Conservation (phyloP, 2,888 invertebrate species). For the Phengaris arion region DNA sequence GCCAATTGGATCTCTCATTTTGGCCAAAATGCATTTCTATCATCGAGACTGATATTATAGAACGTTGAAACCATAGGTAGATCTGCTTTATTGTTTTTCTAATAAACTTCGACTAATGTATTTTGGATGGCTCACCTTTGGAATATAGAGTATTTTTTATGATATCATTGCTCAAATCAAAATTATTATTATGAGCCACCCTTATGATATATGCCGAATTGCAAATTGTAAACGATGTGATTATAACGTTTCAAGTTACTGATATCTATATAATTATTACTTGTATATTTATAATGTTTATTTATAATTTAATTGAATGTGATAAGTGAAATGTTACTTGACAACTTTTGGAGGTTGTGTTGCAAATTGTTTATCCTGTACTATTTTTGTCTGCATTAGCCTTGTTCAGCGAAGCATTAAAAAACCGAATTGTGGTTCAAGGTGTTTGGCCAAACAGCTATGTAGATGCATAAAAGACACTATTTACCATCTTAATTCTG, state of each 20-base stretch:
- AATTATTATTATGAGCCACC: slow-evolving; percentile 71
- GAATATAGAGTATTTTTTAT: slow-evolving; percentile 66
- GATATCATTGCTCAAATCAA: slow-evolving; percentile 74
- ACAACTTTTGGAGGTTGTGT: slow-evolving; percentile 55
- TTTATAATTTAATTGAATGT: slow-evolving; percentile 60
- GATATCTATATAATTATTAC: slow-evolving; percentile 56
- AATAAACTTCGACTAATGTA: slow-evolving; percentile 67
- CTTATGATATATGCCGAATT: slow-evolving; percentile 67
- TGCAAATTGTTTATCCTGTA: slow-evolving; percentile 29
- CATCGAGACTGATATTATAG: slow-evolving; percentile 77
- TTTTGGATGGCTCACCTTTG: slow-evolving; percentile 77
- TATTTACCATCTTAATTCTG: background rate
- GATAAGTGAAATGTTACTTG: slow-evolving; percentile 65
- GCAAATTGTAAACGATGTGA: slow-evolving; percentile 61
- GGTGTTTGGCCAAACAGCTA: background rate
- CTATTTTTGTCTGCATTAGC: background rate
- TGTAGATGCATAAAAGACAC: background rate
- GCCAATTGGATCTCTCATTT: slow-evolving; percentile 71
- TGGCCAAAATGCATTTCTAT: slow-evolving; percentile 76
- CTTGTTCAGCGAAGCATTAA: background rate
- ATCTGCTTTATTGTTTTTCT: slow-evolving; percentile 75
- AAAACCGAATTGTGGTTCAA: background rate
- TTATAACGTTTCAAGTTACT: slow-evolving; percentile 64
- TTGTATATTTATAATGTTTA: slow-evolving; percentile 45
- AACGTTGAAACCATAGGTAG: slow-evolving; percentile 72